phyloP scores from a whole-genome alignment of 1,140 invertebrate species.

The Papilio machaon region DNA sequence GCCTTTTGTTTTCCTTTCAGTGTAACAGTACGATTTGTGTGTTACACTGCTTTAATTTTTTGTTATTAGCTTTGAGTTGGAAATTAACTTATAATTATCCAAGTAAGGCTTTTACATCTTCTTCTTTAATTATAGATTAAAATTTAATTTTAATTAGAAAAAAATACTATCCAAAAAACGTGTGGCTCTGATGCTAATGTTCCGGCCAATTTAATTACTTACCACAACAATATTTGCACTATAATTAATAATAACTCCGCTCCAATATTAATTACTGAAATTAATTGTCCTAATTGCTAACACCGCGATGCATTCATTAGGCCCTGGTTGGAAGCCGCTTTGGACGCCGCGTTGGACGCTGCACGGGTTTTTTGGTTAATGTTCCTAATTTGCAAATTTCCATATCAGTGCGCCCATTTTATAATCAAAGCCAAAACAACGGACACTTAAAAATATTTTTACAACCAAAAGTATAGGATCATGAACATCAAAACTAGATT shows the following conservation, averaged over 20 bases:
- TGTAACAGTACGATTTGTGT: constrained; percentile 16
- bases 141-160: background rate
- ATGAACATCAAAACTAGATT: too few relatives aligned
- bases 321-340: background rate
- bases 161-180: background rate
- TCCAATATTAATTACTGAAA: constrained; percentile 37
- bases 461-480: too few relatives aligned
- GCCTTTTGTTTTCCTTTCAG: constrained; percentile 34
- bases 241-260: constrained; percentile 36
- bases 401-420: background rate
- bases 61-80: background rate
- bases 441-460: background rate
- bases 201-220: constrained; percentile 35
- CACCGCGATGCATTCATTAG: constrained; percentile 39
- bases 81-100: background rate
- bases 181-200: constrained; percentile 7
- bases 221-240: constrained; percentile 37
- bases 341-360: constrained; percentile 6
- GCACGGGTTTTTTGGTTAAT: constrained; percentile 34
- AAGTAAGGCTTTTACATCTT: too few relatives aligned
- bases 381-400: constrained; percentile 18
- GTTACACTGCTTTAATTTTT: background rate
- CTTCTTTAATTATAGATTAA: too few relatives aligned
- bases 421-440: constrained; percentile 1
- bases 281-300: constrained; percentile 39